These are phyloP conservation scores for Alexandromys oeconomus DNA, from an alignment of 2,797 vertebrate genomes.

Conservation along the genomic window DNA sequence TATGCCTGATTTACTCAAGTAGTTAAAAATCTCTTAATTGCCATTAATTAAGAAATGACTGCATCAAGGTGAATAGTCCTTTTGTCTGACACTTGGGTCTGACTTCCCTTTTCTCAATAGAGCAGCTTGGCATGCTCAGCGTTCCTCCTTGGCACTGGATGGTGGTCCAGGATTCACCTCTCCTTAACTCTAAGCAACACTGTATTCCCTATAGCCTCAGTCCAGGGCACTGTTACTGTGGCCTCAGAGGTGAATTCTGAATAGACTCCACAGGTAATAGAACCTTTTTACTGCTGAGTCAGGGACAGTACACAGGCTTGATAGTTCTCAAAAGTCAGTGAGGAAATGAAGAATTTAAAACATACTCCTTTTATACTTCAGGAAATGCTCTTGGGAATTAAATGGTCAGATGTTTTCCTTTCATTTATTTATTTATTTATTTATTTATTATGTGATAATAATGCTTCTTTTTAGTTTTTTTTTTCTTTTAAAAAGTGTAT, in stretches of 20 bases:
- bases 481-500: neutral
- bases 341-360: slow-evolving; percentile 9
- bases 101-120: neutral
- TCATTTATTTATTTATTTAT: neutral
- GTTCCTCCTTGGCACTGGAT: neutral
- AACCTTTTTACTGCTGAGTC: neutral
- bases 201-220: too few species aligned
- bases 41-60: neutral
- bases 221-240: neutral
- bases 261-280: neutral
- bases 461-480: neutral
- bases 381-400: neutral
- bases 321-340: neutral
- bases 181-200: neutral
- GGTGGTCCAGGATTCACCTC: rapidly evolving
- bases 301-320: neutral
- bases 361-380: neutral
- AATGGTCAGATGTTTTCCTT: neutral
- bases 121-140: neutral
- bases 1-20: slow-evolving; percentile 28
- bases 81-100: neutral
- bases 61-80: neutral
- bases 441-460: neutral
- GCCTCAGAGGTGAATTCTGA: neutral
- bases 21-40: slow-evolving; percentile 29